Evolutionary conservation across 2,113 vertebrate genomes (phyloP), one percentile per base, ranked within the genome.

Genomic region (Peromyscus californicus): DNA sequence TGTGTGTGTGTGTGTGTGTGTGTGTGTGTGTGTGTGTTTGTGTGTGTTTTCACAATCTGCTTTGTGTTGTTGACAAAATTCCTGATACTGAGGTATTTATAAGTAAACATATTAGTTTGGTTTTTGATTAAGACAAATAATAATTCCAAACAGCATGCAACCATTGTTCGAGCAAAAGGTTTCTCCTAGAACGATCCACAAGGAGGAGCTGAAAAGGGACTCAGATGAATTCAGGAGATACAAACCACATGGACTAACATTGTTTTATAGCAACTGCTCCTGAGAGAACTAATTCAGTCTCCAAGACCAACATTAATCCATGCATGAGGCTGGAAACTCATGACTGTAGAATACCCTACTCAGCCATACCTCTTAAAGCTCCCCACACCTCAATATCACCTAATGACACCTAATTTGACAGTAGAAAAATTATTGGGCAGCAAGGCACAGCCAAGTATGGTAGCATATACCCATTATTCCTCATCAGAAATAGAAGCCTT

Each of bases 181-280:
- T 72, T 51, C 10, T 12, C n/a, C 39, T 51, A 6, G 61, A 67
- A 21, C 15, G 2, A 29, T 45, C 70, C 21, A 61, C 12, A 72
- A 26, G 13, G 19, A 59, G 15, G 2, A 24, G 17, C 26, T 21
- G 16, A n/a, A 70, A 83, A 42, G 4, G 7, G 5, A 36, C 45
- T 19, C 13, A 0, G 11, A 17, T 54, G 3, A n/a, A 29, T 45
- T 7, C 3, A 5, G n/a, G 19, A 57, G 8, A 63, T 9, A n/a
- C 1, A 42, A 2, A 84, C 10, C 91, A 65, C 9, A 3, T 26
- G 19, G 6, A 42, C 1, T 24, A 36, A 33, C 4, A 42, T 31
- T 69, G 19, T 63, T 54, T 78, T 39, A 84, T 26, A 63, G 10
- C n/a, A 57, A 36, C 13, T 69, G 65, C 61, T 31, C 13, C 31